Evolutionary conservation across 2,113 vertebrate genomes (phyloP).

Genomic region (Melanocharis versteri): DNA sequence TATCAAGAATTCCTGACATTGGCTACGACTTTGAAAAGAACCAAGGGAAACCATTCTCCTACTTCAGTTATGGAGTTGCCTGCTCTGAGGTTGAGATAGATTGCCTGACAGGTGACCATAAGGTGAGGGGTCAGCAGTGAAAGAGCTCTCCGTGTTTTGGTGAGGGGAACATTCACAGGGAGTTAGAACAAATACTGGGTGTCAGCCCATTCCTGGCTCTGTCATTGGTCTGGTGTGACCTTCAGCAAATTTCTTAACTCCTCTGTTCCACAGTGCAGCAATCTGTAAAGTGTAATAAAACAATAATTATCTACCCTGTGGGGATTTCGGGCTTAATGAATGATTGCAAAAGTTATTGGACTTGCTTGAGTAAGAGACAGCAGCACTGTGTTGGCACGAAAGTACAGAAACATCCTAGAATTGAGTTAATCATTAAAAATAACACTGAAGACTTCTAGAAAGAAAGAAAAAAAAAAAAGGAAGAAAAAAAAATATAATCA

Average conservation of each 20-base stretch:
- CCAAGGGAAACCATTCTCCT: conserved; percentile 84
- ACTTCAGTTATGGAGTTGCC: conserved; percentile 87
- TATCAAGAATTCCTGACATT: conserved; percentile 82
- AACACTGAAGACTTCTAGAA: neutral
- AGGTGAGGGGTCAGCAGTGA: conserved; percentile 75
- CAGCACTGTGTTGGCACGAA: neutral
- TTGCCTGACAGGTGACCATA: conserved; percentile 91
- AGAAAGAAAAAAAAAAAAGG: neutral
- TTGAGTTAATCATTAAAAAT: neutral
- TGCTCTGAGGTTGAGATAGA: conserved; percentile 95
- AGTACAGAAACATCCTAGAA: neutral
- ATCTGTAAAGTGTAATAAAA: neutral
- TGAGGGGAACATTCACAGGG: neutral
- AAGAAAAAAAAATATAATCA: neutral
- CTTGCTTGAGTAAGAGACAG: conserved; percentile 21
- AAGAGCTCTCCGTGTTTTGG: neutral
- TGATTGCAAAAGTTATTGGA: conserved; percentile 3
- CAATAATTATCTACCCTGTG: neutral
- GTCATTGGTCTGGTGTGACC: conserved; percentile 38
- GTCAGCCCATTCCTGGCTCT: neutral
- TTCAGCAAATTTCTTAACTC: conserved; percentile 41
- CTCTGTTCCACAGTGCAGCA: neutral
- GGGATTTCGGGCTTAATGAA: neutral
- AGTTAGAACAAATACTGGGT: neutral
- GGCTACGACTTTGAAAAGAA: conserved; percentile 85